These are phyloP conservation scores for Ictalurus furcatus DNA, from an alignment of 2,113 vertebrate species.

Conservation along the genomic window DNA sequence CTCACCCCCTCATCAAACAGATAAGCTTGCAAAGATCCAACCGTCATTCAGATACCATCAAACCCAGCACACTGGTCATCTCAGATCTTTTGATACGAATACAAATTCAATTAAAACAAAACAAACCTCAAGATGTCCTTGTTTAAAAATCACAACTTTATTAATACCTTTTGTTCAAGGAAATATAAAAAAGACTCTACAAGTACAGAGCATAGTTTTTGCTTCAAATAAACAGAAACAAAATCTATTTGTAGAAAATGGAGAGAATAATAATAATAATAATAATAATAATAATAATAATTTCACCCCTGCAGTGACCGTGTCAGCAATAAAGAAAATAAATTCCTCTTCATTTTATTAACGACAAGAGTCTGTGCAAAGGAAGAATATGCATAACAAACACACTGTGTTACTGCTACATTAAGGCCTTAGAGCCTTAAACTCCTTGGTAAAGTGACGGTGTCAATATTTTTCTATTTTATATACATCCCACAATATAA, in stretches of 20 bases:
- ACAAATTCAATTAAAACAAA: background rate
- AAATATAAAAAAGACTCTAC: constrained; percentile 84
- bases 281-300: background rate
- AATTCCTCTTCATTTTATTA: constrained; percentile 64
- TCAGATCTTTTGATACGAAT: no score
- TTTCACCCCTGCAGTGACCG: constrained; percentile 81
- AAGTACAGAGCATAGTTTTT: constrained; percentile 85
- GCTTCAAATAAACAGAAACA: constrained; percentile 94
- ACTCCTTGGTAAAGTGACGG: constrained; percentile 93
- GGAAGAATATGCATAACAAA: constrained; percentile 84
- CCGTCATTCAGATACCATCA: background rate
- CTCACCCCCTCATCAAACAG: background rate
- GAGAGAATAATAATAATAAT: constrained; percentile 69
- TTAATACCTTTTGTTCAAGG: constrained; percentile 75
- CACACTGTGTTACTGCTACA: constrained; percentile 94
- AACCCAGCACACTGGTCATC: background rate
- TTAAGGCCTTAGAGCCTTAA: constrained; percentile 85
- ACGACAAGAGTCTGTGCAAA: constrained; percentile 89
- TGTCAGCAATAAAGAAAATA: constrained; percentile 86
- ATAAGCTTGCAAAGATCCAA: background rate
- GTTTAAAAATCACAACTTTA: constrained; percentile 67
- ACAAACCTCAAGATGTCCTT: background rate
- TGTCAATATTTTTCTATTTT: constrained; percentile 62
- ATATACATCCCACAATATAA: constrained; percentile 50
- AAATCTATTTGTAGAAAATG: constrained; percentile 83